A percentile compares a stretch with the other conserved stretches of the same genome.
Conservation (phyloP, 1,140 invertebrate species). For the Hormaphis cornu region DNA sequence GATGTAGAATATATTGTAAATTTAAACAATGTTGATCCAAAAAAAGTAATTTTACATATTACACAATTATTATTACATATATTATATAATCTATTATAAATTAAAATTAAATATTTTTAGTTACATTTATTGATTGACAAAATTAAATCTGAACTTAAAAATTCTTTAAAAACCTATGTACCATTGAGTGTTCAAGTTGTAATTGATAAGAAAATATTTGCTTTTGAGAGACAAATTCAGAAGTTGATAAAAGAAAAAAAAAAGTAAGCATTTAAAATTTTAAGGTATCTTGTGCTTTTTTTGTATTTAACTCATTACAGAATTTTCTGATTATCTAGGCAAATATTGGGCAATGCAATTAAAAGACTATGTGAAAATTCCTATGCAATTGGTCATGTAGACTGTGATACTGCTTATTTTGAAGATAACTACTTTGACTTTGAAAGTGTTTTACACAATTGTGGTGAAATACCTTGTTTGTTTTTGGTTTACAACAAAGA, state of each 20-base stretch:
- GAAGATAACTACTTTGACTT: background rate
- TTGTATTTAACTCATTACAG: background rate
- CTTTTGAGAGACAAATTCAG: constrained; percentile 11
- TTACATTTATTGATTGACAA: background rate
- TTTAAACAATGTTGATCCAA: background rate
- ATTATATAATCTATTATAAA: no score
- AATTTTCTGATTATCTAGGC: constrained; percentile 11
- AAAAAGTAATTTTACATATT: background rate
- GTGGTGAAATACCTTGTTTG: constrained; percentile 47
- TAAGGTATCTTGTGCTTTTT: background rate
- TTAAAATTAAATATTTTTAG: background rate
- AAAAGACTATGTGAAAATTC: background rate
- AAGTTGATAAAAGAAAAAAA: constrained; percentile 16
- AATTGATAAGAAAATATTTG: background rate
- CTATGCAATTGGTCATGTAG: background rate
- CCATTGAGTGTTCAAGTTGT: constrained; percentile 13
- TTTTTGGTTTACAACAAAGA: constrained; percentile 50
- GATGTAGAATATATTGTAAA: background rate
- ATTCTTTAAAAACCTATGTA: background rate
- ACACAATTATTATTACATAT: background rate
- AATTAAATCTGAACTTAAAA: constrained; percentile 3
- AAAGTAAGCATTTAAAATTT: background rate
- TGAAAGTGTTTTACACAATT: background rate
- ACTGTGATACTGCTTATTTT: background rate
- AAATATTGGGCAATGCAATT: background rate